These are phyloP conservation scores for Nasonia giraulti DNA, from an alignment of 1,140 invertebrate genomes.

Conservation along the genomic window DNA sequence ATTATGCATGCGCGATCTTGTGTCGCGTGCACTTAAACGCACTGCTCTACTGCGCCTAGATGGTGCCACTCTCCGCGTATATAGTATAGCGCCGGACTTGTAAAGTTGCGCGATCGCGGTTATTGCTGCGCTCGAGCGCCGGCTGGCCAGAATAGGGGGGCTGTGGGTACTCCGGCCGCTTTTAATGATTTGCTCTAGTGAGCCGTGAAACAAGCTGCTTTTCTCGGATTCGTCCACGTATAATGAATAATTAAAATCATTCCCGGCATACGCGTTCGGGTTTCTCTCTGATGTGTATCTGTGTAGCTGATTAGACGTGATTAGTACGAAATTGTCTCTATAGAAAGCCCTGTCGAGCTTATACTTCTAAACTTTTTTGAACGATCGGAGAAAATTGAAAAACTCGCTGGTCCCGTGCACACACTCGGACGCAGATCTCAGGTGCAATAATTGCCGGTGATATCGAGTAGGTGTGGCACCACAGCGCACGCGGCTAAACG, in stretches of 20 bases:
- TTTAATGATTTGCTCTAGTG: conserved; percentile 18
- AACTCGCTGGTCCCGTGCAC: too few relatives aligned
- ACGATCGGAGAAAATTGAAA: too few relatives aligned
- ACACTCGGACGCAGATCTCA: neutral
- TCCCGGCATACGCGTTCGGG: neutral
- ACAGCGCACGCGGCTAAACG: conserved; percentile 23
- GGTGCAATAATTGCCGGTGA: conserved; percentile 12
- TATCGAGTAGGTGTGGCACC: conserved; percentile 22
- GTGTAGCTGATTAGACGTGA: too few relatives aligned
- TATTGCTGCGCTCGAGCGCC: neutral
- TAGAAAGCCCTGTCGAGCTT: too few relatives aligned
- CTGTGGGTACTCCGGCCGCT: neutral
- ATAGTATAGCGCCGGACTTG: neutral
- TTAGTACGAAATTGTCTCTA: too few relatives aligned
- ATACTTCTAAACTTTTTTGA: too few relatives aligned
- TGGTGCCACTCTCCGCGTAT: conserved; percentile 1
- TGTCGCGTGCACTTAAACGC: conserved; percentile 57
- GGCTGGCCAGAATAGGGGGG: neutral
- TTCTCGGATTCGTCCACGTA: neutral
- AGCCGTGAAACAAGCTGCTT: conserved; percentile 7
- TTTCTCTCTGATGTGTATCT: too few relatives aligned
- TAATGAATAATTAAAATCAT: conserved; percentile 5
- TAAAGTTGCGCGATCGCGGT: neutral
- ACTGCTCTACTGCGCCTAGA: conserved; percentile 3
- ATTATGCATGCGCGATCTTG: conserved; percentile 51